These are phyloP conservation scores for Diaprepes abbreviatus DNA, from an alignment of 2,888 invertebrate genomes.

Conservation along the genomic window DNA sequence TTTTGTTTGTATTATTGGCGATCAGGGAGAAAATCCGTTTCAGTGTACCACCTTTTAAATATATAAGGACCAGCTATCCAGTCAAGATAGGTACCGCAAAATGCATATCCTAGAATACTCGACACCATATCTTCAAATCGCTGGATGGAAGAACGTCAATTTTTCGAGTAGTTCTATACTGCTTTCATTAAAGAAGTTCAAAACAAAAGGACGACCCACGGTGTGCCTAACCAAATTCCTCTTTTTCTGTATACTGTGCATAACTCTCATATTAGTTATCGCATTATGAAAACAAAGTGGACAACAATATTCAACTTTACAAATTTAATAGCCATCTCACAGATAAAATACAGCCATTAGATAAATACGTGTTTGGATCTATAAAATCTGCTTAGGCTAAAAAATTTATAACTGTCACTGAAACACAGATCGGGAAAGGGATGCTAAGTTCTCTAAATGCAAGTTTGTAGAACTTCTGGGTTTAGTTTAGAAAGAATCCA, in stretches of 20 bases:
- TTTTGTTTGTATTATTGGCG: constrained; percentile 52
- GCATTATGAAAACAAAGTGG: constrained; percentile 1
- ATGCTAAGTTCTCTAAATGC: too few relatives aligned
- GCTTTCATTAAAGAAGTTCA: constrained; percentile 36
- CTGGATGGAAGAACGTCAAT: constrained; percentile 56
- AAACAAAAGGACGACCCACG: constrained; percentile 17
- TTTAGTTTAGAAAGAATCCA: background rate
- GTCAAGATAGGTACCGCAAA: constrained; percentile 51
- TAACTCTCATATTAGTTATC: constrained; percentile 6
- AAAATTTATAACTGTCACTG: background rate
- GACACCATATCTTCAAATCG: constrained; percentile 54
- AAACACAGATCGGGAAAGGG: background rate
- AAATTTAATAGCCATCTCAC: background rate
- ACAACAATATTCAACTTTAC: constrained; percentile 5
- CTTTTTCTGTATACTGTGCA: constrained; percentile 40
- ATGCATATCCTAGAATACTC: too few relatives aligned
- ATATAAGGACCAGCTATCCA: constrained; percentile 53
- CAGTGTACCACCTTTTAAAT: constrained; percentile 53
- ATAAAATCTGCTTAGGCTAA: background rate
- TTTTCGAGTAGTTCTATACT: constrained; percentile 46
- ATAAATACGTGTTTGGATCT: background rate
- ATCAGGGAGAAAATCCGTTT: constrained; percentile 41
- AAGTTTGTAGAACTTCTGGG: background rate
- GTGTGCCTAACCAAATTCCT: constrained; percentile 38
- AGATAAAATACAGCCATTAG: background rate